These are phyloP conservation scores for Melanotaenia pygmaea DNA, from an alignment of 2,797 vertebrate species.

Conservation along the genomic window DNA sequence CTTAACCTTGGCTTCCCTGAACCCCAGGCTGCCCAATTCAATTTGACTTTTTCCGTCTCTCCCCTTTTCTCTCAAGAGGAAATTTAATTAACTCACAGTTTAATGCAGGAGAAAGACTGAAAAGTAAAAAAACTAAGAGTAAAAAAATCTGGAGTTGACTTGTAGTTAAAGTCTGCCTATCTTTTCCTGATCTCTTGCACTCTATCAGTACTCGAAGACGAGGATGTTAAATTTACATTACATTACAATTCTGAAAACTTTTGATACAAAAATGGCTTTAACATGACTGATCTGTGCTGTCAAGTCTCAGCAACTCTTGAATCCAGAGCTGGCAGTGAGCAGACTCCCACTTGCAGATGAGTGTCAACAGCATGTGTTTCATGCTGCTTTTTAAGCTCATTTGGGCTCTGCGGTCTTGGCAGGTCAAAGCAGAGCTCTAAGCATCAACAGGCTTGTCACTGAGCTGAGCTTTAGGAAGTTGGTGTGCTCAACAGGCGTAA, in stretches of 20 bases:
- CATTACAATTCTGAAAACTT: constrained; percentile 30
- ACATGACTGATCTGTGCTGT: constrained; percentile 47
- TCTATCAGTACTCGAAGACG: constrained; percentile 14
- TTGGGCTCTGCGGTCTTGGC: constrained; percentile 63
- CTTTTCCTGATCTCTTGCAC: constrained; percentile 9
- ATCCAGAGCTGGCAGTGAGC: constrained; percentile 37
- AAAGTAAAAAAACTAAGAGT: neutral
- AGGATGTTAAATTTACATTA: constrained; percentile 22
- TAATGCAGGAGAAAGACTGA: neutral
- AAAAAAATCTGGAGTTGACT: constrained; percentile 4
- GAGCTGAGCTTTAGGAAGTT: constrained; percentile 47
- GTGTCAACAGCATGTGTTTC: constrained; percentile 58
- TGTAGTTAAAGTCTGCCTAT: constrained; percentile 4
- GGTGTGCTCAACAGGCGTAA: constrained; percentile 66
- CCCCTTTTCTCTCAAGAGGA: constrained; percentile 46
- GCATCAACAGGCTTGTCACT: constrained; percentile 55
- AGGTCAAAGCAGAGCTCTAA: constrained; percentile 61
- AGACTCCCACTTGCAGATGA: constrained; percentile 46
- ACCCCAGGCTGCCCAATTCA: constrained; percentile 68
- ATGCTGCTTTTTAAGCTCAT: constrained; percentile 70
- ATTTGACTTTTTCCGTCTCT: constrained; percentile 62
- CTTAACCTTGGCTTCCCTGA: constrained; percentile 74
- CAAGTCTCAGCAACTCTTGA: constrained; percentile 49
- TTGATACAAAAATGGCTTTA: constrained; percentile 35
- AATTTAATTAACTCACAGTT: constrained; percentile 68